These are phyloP conservation scores for Engraulis encrasicolus DNA, from an alignment of 2,113 vertebrate species.

Conservation along the genomic window DNA sequence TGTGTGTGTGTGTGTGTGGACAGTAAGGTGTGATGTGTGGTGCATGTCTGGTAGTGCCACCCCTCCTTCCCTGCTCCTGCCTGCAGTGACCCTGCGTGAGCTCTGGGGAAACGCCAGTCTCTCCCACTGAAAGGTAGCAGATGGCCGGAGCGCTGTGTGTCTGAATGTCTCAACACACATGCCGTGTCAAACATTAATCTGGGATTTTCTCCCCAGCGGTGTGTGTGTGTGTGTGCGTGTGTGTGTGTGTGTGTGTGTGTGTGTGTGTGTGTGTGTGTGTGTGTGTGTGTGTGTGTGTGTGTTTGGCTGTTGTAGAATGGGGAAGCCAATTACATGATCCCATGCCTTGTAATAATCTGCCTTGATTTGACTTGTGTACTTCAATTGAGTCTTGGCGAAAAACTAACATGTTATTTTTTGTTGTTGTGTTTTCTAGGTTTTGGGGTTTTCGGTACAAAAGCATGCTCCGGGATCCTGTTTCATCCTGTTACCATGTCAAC, in stretches of 20 bases:
- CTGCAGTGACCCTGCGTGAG: background rate
- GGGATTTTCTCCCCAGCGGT: conserved; percentile 17
- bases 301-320: background rate
- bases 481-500: background rate
- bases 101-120: background rate
- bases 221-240: conserved; percentile 17
- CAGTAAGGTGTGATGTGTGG: conserved; percentile 12
- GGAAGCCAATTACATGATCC: background rate
- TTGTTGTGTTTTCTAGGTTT: conserved; percentile 12
- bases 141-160: background rate
- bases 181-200: conserved; percentile 19
- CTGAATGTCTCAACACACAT: conserved; percentile 17
- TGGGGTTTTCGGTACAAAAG: background rate
- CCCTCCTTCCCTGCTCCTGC: conserved; percentile 14
- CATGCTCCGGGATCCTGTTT: background rate
- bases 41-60: background rate
- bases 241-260: background rate
- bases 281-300: conserved; percentile 1
- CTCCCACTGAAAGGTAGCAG: background rate
- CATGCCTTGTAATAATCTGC: background rate
- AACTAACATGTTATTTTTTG: background rate
- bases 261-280: conserved; percentile 5
- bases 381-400: no score
- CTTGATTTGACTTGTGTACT: no score
- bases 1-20: conserved; percentile 12